Evolutionary conservation across 2,888 invertebrate species (phyloP).

Genomic region (Girardia tigrina): DNA sequence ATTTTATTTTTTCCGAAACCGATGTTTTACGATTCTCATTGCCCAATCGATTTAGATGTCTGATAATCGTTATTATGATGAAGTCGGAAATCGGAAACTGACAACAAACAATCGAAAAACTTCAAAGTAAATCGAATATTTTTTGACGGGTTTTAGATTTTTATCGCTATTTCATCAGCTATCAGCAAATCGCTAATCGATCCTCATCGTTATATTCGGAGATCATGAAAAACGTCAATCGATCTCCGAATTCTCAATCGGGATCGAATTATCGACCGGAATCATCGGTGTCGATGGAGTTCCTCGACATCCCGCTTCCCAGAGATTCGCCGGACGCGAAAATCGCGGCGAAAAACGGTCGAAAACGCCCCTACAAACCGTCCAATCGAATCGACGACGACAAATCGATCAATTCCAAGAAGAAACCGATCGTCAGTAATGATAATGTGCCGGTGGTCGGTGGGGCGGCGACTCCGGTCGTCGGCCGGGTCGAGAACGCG

Average conservation of each 20-base stretch:
- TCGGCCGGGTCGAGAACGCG: background rate
- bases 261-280: too few species aligned
- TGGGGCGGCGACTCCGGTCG: background rate
- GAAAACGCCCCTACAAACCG: background rate
- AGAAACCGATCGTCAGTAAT: background rate
- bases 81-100: background rate
- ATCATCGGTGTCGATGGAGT: background rate
- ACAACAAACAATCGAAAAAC: too few species aligned
- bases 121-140: too few species aligned
- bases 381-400: background rate
- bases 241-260: background rate
- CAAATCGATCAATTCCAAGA: background rate
- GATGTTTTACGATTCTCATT: background rate
- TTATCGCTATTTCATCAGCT: too few species aligned
- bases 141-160: too few species aligned
- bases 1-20: background rate
- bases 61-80: background rate
- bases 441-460: background rate
- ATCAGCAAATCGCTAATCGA: background rate
- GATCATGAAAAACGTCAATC: background rate
- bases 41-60: conserved; percentile 1
- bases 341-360: background rate
- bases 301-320: background rate
- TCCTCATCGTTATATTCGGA: background rate
- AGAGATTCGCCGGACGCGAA: background rate